Conservation (phyloP, 2,113 vertebrate genomes). For the Oreochromis spilurus region DNA sequence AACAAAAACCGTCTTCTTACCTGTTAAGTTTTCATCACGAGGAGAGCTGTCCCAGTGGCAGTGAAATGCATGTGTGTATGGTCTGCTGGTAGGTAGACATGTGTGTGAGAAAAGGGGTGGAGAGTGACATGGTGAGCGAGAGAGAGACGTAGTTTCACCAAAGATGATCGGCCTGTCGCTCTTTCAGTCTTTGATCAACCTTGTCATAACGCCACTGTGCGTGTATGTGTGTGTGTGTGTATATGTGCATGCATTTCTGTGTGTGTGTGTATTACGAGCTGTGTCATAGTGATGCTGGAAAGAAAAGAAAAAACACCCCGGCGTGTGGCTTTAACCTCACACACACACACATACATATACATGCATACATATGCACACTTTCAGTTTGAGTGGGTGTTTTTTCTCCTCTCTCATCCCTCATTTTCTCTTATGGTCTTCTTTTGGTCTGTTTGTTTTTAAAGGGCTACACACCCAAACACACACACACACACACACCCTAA, state of each 20-base stretch:
- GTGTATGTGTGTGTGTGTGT: not conserved
- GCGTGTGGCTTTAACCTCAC: slow-evolving; percentile 25
- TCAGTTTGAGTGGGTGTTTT: not conserved
- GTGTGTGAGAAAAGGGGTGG: slow-evolving; percentile 28
- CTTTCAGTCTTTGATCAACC: slow-evolving; percentile 26
- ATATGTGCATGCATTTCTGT: not conserved
- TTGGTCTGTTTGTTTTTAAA: not conserved
- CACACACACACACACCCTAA: not conserved
- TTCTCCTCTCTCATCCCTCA: not conserved
- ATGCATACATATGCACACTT: not conserved
- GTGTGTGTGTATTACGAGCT: slow-evolving; percentile 20
- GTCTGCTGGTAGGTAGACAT: slow-evolving; percentile 17
- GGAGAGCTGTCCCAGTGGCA: not conserved
- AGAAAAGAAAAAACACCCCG: slow-evolving; percentile 48
- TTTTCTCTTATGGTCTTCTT: not conserved
- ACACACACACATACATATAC: not conserved
- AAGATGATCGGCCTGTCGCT: slow-evolving; percentile 6
- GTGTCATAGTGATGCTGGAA: slow-evolving; percentile 70
- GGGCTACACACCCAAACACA: not conserved
- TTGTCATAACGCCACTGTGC: slow-evolving; percentile 16
- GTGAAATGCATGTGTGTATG: slow-evolving; percentile 13
- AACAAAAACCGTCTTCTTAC: slow-evolving; percentile 9
- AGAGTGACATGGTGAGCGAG: not conserved
- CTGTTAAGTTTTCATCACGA: slow-evolving; percentile 38
- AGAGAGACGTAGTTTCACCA: slow-evolving; percentile 12